Conservation (phyloP, 2,888 invertebrate genomes). For the Thelaira solivaga region DNA sequence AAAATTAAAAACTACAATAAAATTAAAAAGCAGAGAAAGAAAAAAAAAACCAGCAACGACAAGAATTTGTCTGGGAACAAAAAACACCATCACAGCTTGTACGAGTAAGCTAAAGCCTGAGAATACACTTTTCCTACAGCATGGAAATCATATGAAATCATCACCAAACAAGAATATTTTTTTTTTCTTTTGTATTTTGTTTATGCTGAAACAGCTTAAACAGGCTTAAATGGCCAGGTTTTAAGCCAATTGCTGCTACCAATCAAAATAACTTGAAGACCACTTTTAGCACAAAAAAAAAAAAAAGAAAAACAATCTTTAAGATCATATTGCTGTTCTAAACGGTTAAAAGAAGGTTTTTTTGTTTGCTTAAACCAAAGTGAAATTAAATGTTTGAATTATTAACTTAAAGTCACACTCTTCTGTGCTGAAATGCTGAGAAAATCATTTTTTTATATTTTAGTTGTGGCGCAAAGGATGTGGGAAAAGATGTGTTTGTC, state of each 20-base stretch:
- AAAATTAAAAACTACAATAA: conserved; percentile 14
- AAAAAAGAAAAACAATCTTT: neutral
- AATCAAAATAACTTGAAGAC: neutral
- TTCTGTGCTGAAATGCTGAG: conserved; percentile 7
- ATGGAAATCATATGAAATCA: conserved; percentile 12
- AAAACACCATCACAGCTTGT: conserved; percentile 1
- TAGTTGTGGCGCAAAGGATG: conserved; percentile 10
- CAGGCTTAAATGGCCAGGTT: conserved; percentile 32
- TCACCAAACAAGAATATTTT: conserved; percentile 18
- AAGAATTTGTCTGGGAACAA: conserved; percentile 59
- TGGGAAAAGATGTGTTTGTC: conserved; percentile 28
- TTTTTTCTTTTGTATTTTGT: neutral
- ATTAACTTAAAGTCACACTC: conserved; percentile 32
- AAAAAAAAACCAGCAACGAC: neutral
- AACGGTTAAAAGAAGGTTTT: neutral
- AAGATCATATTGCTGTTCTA: conserved; percentile 5
- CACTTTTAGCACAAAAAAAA: neutral
- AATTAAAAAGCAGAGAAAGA: conserved; percentile 32
- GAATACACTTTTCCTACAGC: conserved; percentile 34
- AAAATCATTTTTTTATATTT: neutral
- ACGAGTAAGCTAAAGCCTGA: conserved; percentile 7
- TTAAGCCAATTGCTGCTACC: conserved; percentile 7
- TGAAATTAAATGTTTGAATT: conserved; percentile 55
- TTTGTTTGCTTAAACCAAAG: conserved; percentile 19
- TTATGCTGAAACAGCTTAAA: conserved; percentile 36